Evolutionary conservation across 2,888 invertebrate species (phyloP).

Genomic region (Camptogramma bilineatum): DNA sequence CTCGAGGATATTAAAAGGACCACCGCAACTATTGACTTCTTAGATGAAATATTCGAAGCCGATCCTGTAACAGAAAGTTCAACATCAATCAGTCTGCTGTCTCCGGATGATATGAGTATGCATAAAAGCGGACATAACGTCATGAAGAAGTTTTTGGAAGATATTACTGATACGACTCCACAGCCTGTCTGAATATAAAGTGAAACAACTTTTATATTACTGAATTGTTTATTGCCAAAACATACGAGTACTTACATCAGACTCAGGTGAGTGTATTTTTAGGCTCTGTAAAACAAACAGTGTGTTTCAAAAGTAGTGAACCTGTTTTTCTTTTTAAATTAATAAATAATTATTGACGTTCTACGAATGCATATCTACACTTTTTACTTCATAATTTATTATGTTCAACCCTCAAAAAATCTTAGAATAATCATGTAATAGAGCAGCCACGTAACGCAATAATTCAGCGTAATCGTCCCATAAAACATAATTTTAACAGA

Average conservation of each 20-base stretch:
- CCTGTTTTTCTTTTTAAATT: background rate
- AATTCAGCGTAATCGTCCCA: conserved; percentile 31
- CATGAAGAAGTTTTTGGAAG: conserved; percentile 65
- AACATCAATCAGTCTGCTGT: conserved; percentile 49
- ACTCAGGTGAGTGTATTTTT: background rate
- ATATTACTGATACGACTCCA: conserved; percentile 51
- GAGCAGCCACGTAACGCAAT: conserved; percentile 26
- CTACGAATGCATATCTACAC: background rate
- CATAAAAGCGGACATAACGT: conserved; percentile 58
- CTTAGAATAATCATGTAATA: conserved; percentile 26
- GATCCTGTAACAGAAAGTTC: conserved; percentile 64
- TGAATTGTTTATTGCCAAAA: conserved; percentile 1
- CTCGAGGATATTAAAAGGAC: conserved; percentile 70
- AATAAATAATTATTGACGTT: conserved; percentile 9
- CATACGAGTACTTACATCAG: background rate
- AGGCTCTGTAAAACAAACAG: conserved; percentile 6
- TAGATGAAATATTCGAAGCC: conserved; percentile 75
- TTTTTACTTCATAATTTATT: conserved; percentile 12
- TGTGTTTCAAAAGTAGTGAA: background rate
- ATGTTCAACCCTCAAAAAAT: conserved; percentile 22
- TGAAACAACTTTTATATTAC: conserved; percentile 11
- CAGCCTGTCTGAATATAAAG: conserved; percentile 5
- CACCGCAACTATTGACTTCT: conserved; percentile 68
- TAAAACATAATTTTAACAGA: conserved; percentile 27
- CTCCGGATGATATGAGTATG: conserved; percentile 55